Conservation (phyloP, 2,113 vertebrate genomes). For the Columbina picui region DNA sequence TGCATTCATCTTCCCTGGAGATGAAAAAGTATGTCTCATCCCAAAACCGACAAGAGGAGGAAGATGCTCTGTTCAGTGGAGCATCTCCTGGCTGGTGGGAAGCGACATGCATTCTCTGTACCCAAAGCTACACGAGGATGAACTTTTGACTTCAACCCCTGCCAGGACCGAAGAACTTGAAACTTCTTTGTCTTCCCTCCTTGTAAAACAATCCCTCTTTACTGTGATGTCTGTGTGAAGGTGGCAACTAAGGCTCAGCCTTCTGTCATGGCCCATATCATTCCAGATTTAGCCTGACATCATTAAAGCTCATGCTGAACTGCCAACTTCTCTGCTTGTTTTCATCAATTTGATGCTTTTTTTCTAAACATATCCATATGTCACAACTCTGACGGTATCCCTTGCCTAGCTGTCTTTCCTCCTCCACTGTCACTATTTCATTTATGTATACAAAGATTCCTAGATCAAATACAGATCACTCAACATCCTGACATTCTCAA, state of each 20-base stretch:
- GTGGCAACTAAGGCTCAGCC: slow-evolving; percentile 32
- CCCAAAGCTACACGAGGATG: not conserved
- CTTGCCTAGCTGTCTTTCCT: slow-evolving; percentile 61
- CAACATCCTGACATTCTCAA: slow-evolving; percentile 61
- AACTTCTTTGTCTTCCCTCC: slow-evolving; percentile 32
- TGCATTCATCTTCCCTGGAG: not conserved
- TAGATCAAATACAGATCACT: slow-evolving; percentile 68
- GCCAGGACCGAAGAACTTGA: slow-evolving; percentile 12
- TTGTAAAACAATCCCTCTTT: slow-evolving; percentile 35
- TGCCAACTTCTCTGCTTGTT: slow-evolving; percentile 39
- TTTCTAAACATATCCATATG: slow-evolving; percentile 11
- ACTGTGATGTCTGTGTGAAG: not conserved
- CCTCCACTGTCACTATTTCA: slow-evolving; percentile 62
- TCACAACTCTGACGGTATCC: not conserved
- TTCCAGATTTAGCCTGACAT: slow-evolving; percentile 52
- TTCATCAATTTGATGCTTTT: slow-evolving; percentile 51
- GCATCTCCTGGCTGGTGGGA: not conserved
- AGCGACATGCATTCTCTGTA: not conserved
- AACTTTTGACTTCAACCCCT: slow-evolving; percentile 56
- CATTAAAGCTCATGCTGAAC: slow-evolving; percentile 42
- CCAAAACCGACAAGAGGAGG: not conserved
- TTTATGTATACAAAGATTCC: slow-evolving; percentile 54
- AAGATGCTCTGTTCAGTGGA: not conserved
- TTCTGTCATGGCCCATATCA: slow-evolving; percentile 49
- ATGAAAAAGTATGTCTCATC: not conserved